Percentiles rank a stretch among this genome's conserved stretches.
phyloP scores from a whole-genome alignment of 2,113 vertebrate genomes.

The Percopsis transmontana region DNA sequence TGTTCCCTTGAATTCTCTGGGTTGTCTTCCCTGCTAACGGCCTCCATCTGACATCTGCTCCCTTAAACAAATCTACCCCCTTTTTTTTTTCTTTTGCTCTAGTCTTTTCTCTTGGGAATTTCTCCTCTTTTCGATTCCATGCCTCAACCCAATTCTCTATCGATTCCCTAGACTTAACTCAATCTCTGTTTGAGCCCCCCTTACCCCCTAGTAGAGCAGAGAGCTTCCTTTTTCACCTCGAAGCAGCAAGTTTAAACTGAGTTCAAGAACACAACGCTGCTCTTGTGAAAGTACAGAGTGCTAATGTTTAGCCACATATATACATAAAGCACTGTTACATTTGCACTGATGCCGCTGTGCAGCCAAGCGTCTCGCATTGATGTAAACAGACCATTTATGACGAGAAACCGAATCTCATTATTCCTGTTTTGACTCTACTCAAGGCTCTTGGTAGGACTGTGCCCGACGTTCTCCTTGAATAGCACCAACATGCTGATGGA shows the following conservation, averaged over 20 bases:
- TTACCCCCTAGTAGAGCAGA: not conserved
- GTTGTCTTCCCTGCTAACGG: constrained; percentile 7
- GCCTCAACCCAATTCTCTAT: constrained; percentile 35
- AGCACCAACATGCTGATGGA: constrained; percentile 38
- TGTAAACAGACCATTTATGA: constrained; percentile 55
- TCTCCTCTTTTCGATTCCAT: constrained; percentile 48
- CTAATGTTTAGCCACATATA: not conserved
- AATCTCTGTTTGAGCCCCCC: not conserved
- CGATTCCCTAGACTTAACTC: constrained; percentile 21
- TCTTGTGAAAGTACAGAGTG: constrained; percentile 10
- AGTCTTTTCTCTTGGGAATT: constrained; percentile 48
- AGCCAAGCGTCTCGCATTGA: constrained; percentile 31
- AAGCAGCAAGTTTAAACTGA: not conserved
- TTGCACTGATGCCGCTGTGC: constrained; percentile 26
- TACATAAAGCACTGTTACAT: constrained; percentile 25
- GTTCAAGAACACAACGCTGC: not conserved
- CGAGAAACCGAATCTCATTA: constrained; percentile 54
- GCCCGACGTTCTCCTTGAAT: constrained; percentile 28
- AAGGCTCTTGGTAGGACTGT: constrained; percentile 26
- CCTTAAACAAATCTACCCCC: constrained; percentile 49
- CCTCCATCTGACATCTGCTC: constrained; percentile 48
- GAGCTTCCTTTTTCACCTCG: not conserved
- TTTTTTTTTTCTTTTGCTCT: constrained; percentile 36
- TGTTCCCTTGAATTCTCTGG: constrained; percentile 19
- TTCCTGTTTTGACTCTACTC: constrained; percentile 35